Percentiles rank a stretch among this genome's conserved stretches.
Evolutionary conservation across 1,140 invertebrate species (phyloP).

Genomic region (Drosophila sp.): DNA sequence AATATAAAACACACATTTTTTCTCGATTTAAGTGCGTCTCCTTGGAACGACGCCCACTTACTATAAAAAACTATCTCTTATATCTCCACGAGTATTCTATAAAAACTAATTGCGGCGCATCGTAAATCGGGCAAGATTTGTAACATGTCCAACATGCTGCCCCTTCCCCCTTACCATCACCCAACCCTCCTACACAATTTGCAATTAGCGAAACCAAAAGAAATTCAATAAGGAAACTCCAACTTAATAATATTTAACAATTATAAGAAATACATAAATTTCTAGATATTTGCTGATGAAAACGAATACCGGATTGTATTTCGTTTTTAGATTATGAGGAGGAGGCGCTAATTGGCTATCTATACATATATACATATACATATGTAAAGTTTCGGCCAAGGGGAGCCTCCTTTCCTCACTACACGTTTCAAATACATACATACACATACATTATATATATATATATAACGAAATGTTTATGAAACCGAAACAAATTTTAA

Average conservation of each 20-base stretch:
- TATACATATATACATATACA: neutral
- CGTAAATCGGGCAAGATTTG: conserved; percentile 28
- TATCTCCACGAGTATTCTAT: conserved; percentile 53
- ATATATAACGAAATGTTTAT: conserved; percentile 9
- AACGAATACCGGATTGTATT: conserved; percentile 53
- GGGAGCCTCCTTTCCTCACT: conserved; percentile 18
- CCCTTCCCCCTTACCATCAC: neutral
- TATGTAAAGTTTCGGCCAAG: conserved; percentile 30
- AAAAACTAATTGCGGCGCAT: conserved; percentile 45
- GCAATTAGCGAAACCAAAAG: conserved; percentile 41
- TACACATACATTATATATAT: conserved; percentile 12
- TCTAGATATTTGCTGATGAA: conserved; percentile 53
- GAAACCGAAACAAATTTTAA: conserved; percentile 63
- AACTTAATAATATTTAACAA: conserved; percentile 59
- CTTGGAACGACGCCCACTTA: conserved; percentile 35
- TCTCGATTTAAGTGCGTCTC: conserved; percentile 56
- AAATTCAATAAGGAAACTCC: conserved; percentile 17
- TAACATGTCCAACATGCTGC: conserved; percentile 52
- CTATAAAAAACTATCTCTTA: conserved; percentile 51
- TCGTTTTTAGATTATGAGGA: conserved; percentile 35
- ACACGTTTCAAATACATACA: conserved; percentile 56
- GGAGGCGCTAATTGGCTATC: conserved; percentile 38
- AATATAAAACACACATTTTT: conserved; percentile 52
- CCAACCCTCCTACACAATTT: conserved; percentile 1
- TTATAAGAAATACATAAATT: conserved; percentile 55